Conservation (phyloP, 1,140 invertebrate genomes). For the Ceratina calcarata region DNA sequence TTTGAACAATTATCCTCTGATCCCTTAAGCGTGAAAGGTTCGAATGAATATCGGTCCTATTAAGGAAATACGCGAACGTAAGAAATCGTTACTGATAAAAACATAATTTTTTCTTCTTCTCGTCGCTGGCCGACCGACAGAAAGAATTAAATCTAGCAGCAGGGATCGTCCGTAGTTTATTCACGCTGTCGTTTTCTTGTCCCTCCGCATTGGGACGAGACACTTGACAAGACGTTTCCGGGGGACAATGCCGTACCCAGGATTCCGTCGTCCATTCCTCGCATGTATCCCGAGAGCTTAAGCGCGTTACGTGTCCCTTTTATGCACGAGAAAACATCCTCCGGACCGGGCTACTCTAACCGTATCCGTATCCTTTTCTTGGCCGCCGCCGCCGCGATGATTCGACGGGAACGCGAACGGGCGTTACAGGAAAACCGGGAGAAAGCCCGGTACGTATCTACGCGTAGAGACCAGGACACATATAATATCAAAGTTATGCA, state of each 20-base stretch:
- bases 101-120: too few species aligned
- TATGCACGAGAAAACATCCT: conserved; percentile 26
- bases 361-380: conserved; percentile 6
- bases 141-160: conserved; percentile 4
- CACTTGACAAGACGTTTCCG: background rate
- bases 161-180: conserved; percentile 19
- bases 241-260: conserved; percentile 1
- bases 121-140: background rate
- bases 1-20: too few species aligned
- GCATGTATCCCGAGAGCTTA: conserved; percentile 11
- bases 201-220: background rate
- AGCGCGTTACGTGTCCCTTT: conserved; percentile 39
- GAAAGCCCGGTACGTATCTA: background rate
- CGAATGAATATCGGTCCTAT: background rate
- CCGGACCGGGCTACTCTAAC: too few species aligned
- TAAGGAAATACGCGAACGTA: too few species aligned
- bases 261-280: conserved; percentile 10
- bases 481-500: conserved; percentile 28
- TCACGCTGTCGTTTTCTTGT: background rate
- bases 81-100: too few species aligned
- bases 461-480: background rate
- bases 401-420: background rate
- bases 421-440: conserved; percentile 4
- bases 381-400: background rate
- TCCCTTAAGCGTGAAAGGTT: too few species aligned